phyloP scores from a whole-genome alignment of 2,113 vertebrate genomes.

The Chiloscyllium plagiosum region DNA sequence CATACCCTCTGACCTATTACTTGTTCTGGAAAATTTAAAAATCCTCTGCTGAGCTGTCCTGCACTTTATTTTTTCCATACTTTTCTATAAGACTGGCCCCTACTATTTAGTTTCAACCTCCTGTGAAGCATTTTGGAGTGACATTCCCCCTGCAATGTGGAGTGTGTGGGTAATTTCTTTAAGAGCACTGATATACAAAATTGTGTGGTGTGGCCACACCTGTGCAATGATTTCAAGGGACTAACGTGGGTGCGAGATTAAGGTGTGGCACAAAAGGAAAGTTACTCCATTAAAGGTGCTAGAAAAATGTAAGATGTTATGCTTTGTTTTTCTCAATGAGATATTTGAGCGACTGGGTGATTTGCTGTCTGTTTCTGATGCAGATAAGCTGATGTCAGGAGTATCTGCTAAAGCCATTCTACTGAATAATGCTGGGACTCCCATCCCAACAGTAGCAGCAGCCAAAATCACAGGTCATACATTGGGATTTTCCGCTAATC shows the following conservation, averaged over 20 bases:
- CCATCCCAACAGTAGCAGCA: constrained; percentile 40
- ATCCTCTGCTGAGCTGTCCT: no score
- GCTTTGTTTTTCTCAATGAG: background rate
- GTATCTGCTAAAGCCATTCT: constrained; percentile 45
- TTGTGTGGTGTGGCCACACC: no score
- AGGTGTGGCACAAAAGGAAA: no score
- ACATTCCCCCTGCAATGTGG: background rate
- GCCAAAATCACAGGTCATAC: constrained; percentile 43
- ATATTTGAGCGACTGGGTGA: background rate
- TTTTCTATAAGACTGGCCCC: no score
- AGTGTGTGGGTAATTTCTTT: no score
- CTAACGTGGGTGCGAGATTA: no score
- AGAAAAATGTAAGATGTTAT: background rate
- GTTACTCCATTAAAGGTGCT: background rate
- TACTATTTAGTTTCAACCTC: no score
- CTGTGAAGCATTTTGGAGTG: background rate
- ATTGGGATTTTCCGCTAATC: constrained; percentile 46
- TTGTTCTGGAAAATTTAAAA: no score
- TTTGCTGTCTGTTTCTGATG: background rate
- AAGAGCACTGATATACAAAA: no score
- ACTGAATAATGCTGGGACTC: constrained; percentile 44
- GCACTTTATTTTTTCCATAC: no score
- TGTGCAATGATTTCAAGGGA: no score
- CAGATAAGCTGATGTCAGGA: constrained; percentile 44
- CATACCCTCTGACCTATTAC: no score